phyloP scores from a whole-genome alignment of 2,888 invertebrate genomes.

The Meta bourneti region DNA sequence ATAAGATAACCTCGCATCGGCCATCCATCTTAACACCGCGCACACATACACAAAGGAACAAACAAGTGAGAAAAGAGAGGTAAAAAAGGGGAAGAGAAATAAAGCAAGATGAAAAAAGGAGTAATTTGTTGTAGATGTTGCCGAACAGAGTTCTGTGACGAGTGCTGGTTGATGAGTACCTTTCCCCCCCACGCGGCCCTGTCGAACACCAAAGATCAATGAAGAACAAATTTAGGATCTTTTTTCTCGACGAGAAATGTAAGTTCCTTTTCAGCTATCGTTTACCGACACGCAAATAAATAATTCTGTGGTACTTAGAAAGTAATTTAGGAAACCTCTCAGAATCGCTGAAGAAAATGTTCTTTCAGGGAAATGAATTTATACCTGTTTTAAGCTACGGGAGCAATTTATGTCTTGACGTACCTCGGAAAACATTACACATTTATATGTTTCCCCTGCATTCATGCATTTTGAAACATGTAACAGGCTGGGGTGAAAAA shows the following conservation, averaged over 20 bases:
- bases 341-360: conserved; percentile 48
- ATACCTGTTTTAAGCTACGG: conserved; percentile 35
- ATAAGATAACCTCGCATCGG: conserved; percentile 62
- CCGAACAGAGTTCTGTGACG: conserved; percentile 69
- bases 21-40: conserved; percentile 62
- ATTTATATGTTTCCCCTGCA: conserved; percentile 39
- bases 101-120: conserved; percentile 64
- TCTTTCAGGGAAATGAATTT: conserved; percentile 54
- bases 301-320: conserved; percentile 70
- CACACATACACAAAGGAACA: conserved; percentile 68
- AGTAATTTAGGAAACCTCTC: conserved; percentile 69
- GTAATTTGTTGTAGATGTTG: conserved; percentile 72
- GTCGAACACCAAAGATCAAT: conserved; percentile 70
- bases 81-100: conserved; percentile 44
- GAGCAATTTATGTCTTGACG: conserved; percentile 46
- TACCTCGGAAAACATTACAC: conserved; percentile 10
- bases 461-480: conserved; percentile 49
- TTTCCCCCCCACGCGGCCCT: conserved; percentile 24
- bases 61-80: conserved; percentile 70
- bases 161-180: conserved; percentile 66
- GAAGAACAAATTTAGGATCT: conserved; percentile 68
- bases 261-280: conserved; percentile 65
- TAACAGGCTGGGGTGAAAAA: background rate
- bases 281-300: conserved; percentile 72
- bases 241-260: conserved; percentile 60